phyloP scores from a whole-genome alignment of 2,797 vertebrate genomes.

The Melopsittacus undulatus region DNA sequence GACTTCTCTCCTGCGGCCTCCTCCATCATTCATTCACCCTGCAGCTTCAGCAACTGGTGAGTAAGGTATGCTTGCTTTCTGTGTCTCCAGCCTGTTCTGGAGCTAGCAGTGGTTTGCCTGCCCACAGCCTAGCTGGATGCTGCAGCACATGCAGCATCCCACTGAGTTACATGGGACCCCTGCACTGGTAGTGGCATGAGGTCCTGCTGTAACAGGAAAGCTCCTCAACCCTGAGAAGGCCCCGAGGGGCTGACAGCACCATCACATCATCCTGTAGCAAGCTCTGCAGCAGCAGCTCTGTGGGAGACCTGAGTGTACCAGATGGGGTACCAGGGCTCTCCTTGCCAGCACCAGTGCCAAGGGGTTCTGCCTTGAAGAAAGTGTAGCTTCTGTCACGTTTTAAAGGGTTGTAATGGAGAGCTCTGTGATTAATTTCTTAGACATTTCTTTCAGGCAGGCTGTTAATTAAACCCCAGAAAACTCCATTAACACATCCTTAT shows the following conservation, averaged over 20 bases:
- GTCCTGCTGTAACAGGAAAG: too few species aligned
- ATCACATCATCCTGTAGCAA: background rate
- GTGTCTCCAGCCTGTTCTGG: too few species aligned
- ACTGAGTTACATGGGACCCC: rapidly evolving
- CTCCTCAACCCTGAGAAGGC: background rate
- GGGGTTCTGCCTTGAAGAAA: background rate
- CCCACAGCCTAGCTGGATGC: background rate
- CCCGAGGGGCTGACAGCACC: background rate
- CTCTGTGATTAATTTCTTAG: background rate
- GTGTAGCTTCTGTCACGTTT: rapidly evolving
- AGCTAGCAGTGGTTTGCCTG: background rate
- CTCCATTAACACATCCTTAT: background rate
- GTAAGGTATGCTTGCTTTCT: background rate
- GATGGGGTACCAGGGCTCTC: rapidly evolving
- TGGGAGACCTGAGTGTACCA: background rate
- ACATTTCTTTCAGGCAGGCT: background rate
- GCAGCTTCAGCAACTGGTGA: background rate
- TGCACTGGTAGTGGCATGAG: rapidly evolving
- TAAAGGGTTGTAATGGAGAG: background rate
- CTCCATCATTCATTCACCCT: background rate
- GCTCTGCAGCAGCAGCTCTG: background rate
- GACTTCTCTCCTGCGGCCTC: background rate
- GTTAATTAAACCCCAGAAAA: background rate
- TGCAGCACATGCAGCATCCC: background rate
- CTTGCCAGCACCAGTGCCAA: background rate